Base-by-base conservation (phyloP, 2,797 vertebrate species). In the Dallia pectoralis region DNA sequence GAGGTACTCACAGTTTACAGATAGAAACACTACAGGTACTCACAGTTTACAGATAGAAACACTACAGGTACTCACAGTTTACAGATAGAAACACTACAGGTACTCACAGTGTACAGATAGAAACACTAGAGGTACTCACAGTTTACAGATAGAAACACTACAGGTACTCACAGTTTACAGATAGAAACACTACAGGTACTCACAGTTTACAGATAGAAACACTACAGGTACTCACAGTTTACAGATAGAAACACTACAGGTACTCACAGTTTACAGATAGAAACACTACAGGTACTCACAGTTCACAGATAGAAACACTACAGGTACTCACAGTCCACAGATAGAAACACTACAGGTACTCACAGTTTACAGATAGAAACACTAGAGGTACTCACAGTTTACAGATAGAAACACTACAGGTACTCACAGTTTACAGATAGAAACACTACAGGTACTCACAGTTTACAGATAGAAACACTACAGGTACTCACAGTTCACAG, bases 191-290 rank as follows among this genome's bases (percentile, higher is more conserved):
- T n/a, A n/a, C n/a, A n/a, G 27, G 7, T 32, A 91, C 96, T 97
- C 93, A 98, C 96, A 88, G 90, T 92, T 94, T 77, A 88, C 91
- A 73, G 93, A 93, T 70, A 98, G 94, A 82, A n/a, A n/a, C n/a
- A n/a, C n/a, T n/a, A n/a, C n/a, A n/a, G 27, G 7, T 32, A 91
- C 96, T 97, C 93, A 98, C 96, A 88, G 90, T 92, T 94, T 77
- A 88, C 91, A 73, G 93, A 93, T 70, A 98, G 94, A 82, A n/a
- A n/a, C n/a, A n/a, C n/a, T n/a, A n/a, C n/a, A n/a, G 27, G 7
- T 32, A 91, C 96, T 97, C 93, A 98, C 96, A 88, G 90, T 92
- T 94, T 77, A 88, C 91, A 73, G 93, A 93, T 70, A 98, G 94
- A 82, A n/a, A n/a, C n/a, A n/a, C n/a, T n/a, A n/a, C n/a, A n/a